Evolutionary conservation across 2,797 vertebrate genomes (phyloP).

Genomic region (Todus mexicanus): DNA sequence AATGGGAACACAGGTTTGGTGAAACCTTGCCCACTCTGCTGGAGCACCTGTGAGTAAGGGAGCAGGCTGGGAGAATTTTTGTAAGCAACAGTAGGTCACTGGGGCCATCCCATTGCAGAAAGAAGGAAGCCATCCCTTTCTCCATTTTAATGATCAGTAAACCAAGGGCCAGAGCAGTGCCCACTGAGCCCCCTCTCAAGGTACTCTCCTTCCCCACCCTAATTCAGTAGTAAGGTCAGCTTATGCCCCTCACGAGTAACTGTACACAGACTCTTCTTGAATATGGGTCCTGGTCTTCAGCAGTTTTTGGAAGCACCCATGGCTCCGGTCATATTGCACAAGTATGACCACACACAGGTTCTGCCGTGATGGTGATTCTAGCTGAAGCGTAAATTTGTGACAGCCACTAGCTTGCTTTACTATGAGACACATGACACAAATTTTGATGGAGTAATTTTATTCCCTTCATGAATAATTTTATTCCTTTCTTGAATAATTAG

Average conservation of each 20-base stretch:
- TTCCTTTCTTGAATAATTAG: not conserved
- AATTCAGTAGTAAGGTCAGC: not conserved
- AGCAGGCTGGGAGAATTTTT: not conserved
- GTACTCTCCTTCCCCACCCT: not conserved
- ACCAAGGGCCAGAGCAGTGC: not conserved
- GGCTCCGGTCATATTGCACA: not conserved
- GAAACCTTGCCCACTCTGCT: not conserved
- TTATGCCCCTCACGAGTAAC: not conserved
- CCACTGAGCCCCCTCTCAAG: not conserved
- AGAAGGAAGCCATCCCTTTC: not conserved
- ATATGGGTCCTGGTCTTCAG: not conserved
- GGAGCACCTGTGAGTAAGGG: not conserved
- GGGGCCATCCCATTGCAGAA: not conserved
- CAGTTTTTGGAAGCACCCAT: not conserved
- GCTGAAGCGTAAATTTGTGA: not conserved
- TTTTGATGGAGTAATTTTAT: not conserved
- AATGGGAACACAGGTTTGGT: not conserved
- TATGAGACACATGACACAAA: accelerated
- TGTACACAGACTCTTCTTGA: not conserved
- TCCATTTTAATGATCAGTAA: not conserved
- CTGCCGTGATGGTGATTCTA: not conserved
- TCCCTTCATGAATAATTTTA: not conserved
- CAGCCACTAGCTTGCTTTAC: not conserved
- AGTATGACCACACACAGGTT: not conserved
- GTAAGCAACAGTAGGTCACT: accelerated